Conservation (phyloP, 2,797 vertebrate species). For the Pangasius mekongensis region DNA sequence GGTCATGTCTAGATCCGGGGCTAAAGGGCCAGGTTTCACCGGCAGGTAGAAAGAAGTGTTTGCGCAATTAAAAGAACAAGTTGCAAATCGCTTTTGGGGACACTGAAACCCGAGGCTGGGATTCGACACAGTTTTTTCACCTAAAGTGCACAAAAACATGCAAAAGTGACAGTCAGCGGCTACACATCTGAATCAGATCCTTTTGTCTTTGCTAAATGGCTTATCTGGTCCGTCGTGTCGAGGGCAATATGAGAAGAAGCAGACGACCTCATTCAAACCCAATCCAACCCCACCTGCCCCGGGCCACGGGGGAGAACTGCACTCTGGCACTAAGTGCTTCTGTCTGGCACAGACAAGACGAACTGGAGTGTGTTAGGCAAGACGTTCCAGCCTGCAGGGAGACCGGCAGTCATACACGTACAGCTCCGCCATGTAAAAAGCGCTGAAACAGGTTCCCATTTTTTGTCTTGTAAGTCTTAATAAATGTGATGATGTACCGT, state of each 20-base stretch:
- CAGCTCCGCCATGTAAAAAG: background rate
- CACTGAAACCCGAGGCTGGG: constrained; percentile 51
- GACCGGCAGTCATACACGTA: background rate
- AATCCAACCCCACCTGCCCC: constrained; percentile 43
- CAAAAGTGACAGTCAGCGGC: constrained; percentile 53
- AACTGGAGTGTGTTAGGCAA: constrained; percentile 45
- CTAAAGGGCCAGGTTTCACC: constrained; percentile 50
- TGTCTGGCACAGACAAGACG: constrained; percentile 43
- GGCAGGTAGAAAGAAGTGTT: constrained; percentile 52
- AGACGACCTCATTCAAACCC: constrained; percentile 49
- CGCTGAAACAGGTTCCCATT: constrained; percentile 12
- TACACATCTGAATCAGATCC: constrained; percentile 49
- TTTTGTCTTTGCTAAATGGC: constrained; percentile 49
- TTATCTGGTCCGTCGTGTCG: constrained; percentile 48
- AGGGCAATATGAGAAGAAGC: constrained; percentile 47
- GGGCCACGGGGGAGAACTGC: constrained; percentile 30
- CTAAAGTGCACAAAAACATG: constrained; percentile 51
- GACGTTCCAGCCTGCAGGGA: constrained; percentile 34
- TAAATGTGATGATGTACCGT: constrained; percentile 22
- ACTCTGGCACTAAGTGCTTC: constrained; percentile 51
- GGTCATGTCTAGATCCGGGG: constrained; percentile 47
- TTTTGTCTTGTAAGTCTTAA: constrained; percentile 9
- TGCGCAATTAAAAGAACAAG: constrained; percentile 55
- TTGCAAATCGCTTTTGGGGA: constrained; percentile 41
- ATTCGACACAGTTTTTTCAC: constrained; percentile 46